A percentile compares a stretch with the other conserved stretches of the same genome.
Conservation (phyloP, 64 coral and sea anemone species). For the Stylophora pistillata region DNA sequence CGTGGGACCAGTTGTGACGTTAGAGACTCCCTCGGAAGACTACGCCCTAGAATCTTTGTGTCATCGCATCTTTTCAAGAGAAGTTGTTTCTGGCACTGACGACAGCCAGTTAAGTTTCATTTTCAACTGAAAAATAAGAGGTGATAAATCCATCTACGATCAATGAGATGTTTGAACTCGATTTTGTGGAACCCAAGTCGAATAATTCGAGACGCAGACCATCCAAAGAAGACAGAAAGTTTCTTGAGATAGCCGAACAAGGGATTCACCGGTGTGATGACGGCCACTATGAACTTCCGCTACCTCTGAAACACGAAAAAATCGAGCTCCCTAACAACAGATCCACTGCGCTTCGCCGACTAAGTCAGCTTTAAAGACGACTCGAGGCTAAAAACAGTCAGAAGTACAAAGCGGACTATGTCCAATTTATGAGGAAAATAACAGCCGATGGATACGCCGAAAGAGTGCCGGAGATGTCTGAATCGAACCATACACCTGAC, state of each 20-base stretch:
- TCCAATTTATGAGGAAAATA: neutral
- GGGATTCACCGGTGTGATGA: slow-evolving; percentile 7
- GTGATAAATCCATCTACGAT: slow-evolving; percentile 36
- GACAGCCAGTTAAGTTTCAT: neutral
- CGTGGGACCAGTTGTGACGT: neutral
- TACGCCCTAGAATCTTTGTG: neutral
- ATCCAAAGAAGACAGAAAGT: slow-evolving; percentile 18
- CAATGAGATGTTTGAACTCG: slow-evolving; percentile 50
- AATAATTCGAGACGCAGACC: neutral
- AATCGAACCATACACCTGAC: neutral
- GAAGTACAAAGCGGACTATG: neutral
- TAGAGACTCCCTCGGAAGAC: neutral
- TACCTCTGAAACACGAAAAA: slow-evolving; percentile 12
- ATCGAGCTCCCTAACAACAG: slow-evolving; percentile 39
- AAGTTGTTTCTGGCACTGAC: neutral
- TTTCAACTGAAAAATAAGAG: slow-evolving; percentile 13
- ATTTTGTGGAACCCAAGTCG: slow-evolving; percentile 48
- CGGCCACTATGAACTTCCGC: slow-evolving; percentile 39
- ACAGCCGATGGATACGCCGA: slow-evolving; percentile 47
- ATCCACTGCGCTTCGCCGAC: slow-evolving; percentile 3
- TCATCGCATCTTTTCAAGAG: neutral
- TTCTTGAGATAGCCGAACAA: neutral
- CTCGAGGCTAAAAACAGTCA: neutral
- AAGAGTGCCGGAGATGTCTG: neutral
- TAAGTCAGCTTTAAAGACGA: neutral